phyloP scores from a whole-genome alignment of 2,888 invertebrate genomes.

The Suillia variegata region DNA sequence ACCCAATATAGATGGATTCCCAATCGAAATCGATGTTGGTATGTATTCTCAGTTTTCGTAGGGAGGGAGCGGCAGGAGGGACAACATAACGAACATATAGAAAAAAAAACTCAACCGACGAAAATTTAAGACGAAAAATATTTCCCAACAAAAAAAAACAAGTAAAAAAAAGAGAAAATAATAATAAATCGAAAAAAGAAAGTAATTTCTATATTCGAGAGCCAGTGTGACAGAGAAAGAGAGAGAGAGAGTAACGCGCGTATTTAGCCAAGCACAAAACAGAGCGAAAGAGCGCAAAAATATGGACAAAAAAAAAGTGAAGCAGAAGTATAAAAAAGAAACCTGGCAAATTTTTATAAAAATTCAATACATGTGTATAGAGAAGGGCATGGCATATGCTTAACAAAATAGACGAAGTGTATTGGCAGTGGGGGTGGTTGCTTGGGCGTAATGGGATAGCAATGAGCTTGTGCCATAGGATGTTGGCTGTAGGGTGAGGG shows the following conservation, averaged over 20 bases:
- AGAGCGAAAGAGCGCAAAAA: no score
- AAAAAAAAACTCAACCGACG: slow-evolving; percentile 4
- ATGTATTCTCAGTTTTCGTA: slow-evolving; percentile 40
- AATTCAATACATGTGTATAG: slow-evolving; percentile 34
- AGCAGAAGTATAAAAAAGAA: background rate
- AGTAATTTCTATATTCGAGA: no score
- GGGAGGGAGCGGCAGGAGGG: slow-evolving; percentile 3
- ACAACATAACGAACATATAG: background rate
- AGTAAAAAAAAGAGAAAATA: background rate
- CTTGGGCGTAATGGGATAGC: no score
- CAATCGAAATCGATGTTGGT: slow-evolving; percentile 61
- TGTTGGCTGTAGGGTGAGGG: slow-evolving; percentile 1
- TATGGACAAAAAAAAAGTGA: background rate
- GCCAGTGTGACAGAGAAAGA: no score
- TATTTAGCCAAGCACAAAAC: no score
- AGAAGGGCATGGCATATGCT: slow-evolving; percentile 38
- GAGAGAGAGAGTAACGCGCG: no score
- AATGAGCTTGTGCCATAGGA: no score
- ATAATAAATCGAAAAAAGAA: no score
- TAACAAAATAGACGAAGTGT: slow-evolving; percentile 18
- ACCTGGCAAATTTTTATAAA: slow-evolving; percentile 30
- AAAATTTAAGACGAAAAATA: background rate
- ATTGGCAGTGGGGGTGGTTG: slow-evolving; percentile 5
- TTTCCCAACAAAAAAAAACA: background rate
- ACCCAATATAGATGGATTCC: slow-evolving; percentile 55